Evolutionary conservation across 2,797 vertebrate genomes (phyloP).

Genomic region (Rhynchonycteris naso): DNA sequence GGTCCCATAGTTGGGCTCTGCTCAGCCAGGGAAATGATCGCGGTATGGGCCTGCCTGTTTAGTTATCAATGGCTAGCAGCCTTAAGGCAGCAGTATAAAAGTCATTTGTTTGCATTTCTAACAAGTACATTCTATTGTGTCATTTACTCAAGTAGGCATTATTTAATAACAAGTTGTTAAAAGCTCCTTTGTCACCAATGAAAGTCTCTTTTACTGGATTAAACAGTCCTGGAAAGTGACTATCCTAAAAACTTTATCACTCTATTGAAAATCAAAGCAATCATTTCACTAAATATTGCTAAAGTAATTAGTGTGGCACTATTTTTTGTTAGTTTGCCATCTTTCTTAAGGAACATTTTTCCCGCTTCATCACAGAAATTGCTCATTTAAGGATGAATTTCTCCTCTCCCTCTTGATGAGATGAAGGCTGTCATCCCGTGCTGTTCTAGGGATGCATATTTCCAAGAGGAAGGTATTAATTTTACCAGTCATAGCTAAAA

Average conservation of each 20-base stretch:
- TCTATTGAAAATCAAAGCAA: slow-evolving; percentile 66
- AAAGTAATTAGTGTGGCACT: slow-evolving; percentile 53
- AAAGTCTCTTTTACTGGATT: neutral
- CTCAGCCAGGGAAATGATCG: neutral
- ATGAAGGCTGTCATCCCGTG: slow-evolving; percentile 62
- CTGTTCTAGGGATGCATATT: slow-evolving; percentile 62
- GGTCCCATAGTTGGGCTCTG: neutral
- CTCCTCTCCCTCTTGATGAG: slow-evolving; percentile 49
- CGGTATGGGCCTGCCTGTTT: neutral
- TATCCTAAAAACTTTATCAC: slow-evolving; percentile 27
- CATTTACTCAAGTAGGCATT: slow-evolving; percentile 57
- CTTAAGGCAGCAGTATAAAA: slow-evolving; percentile 52
- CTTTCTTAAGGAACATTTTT: slow-evolving; percentile 22
- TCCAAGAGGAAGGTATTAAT: slow-evolving; percentile 73
- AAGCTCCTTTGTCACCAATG: slow-evolving; percentile 48
- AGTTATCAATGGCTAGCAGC: slow-evolving; percentile 61
- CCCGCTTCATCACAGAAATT: slow-evolving; percentile 64
- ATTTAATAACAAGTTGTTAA: slow-evolving; percentile 52
- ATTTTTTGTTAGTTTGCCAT: slow-evolving; percentile 37
- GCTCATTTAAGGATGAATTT: slow-evolving; percentile 72
- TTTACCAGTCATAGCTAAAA: slow-evolving; percentile 75
- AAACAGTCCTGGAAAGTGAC: neutral
- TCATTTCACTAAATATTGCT: slow-evolving; percentile 55
- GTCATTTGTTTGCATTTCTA: slow-evolving; percentile 57
- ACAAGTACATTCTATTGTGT: slow-evolving; percentile 51